Percentiles rank a stretch among this genome's conserved stretches.
Evolutionary conservation across 2,797 vertebrate genomes (phyloP).

Genomic region (Paratrypauchen microcephalus): DNA sequence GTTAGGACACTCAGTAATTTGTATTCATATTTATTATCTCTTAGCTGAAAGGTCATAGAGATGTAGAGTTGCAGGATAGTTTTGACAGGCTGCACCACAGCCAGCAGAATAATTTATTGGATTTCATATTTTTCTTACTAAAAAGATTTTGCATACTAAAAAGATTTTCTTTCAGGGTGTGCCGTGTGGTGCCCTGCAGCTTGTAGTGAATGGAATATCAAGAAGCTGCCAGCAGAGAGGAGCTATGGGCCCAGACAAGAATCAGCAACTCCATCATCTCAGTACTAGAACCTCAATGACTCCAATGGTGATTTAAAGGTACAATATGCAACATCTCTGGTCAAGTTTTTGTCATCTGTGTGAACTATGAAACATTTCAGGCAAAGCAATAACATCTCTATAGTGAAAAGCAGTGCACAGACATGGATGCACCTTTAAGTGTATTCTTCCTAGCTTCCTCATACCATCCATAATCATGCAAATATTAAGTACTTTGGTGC

Average conservation of each 20-base stretch:
- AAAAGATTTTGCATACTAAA: not conserved
- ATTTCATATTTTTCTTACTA: too few species aligned
- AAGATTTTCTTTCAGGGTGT: constrained; percentile 41
- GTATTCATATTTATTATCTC: not conserved
- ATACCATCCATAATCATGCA: too few species aligned
- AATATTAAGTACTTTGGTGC: not conserved
- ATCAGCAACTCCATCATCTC: constrained; percentile 24
- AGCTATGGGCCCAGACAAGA: constrained; percentile 45
- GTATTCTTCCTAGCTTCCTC: too few species aligned
- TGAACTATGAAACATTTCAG: too few species aligned
- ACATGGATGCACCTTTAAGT: too few species aligned
- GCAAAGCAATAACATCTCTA: too few species aligned
- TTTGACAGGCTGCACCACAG: not conserved
- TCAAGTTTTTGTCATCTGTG: too few species aligned
- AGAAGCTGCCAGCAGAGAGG: constrained; percentile 31
- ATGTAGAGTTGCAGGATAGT: not conserved
- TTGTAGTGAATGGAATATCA: constrained; percentile 21
- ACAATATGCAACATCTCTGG: too few species aligned
- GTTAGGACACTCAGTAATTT: not conserved
- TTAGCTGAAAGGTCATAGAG: not conserved
- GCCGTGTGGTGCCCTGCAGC: constrained; percentile 40
- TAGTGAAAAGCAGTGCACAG: too few species aligned
- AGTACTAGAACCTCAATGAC: constrained; percentile 11
- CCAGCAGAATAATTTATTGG: not conserved
- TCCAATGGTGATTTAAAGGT: not conserved